A percentile compares a stretch with the other conserved stretches of the same genome.
Conservation (phyloP, 2,888 invertebrate species). For the Aspidiotus rigidus region DNA sequence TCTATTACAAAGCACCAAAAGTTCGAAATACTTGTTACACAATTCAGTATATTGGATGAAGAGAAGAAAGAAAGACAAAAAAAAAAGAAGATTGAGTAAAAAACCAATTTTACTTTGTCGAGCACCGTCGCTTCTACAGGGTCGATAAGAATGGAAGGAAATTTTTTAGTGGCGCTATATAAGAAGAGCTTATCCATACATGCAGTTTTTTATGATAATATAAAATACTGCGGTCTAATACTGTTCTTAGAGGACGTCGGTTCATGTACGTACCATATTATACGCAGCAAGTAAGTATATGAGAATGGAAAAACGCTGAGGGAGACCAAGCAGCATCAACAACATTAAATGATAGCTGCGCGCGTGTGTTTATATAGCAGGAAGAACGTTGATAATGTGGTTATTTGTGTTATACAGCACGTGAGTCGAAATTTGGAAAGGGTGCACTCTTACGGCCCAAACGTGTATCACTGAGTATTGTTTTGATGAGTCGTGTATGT, state of each 20-base stretch:
- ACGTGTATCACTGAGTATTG: conserved; percentile 33
- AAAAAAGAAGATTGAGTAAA: no score
- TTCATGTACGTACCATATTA: neutral
- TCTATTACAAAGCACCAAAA: no score
- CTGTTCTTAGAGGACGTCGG: neutral
- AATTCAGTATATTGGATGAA: no score
- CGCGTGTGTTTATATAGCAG: conserved; percentile 29
- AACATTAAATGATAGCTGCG: conserved; percentile 27
- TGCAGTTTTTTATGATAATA: conserved; percentile 16
- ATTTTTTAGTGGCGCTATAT: neutral
- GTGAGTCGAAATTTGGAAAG: conserved; percentile 32
- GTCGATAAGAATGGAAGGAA: no score
- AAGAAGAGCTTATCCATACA: neutral
- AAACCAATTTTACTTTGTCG: no score
- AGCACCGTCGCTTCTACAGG: no score
- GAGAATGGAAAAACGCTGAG: neutral
- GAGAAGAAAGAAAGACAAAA: no score
- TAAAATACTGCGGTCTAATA: conserved; percentile 23
- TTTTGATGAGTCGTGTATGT: conserved; percentile 40
- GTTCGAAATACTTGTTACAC: no score
- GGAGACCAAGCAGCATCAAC: conserved; percentile 8
- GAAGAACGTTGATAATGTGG: conserved; percentile 34
- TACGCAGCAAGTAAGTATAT: neutral
- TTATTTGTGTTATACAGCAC: conserved; percentile 34
- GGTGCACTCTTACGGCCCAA: conserved; percentile 28